Conservation (phyloP, 2,113 vertebrate genomes). For the Lontra canadensis region DNA sequence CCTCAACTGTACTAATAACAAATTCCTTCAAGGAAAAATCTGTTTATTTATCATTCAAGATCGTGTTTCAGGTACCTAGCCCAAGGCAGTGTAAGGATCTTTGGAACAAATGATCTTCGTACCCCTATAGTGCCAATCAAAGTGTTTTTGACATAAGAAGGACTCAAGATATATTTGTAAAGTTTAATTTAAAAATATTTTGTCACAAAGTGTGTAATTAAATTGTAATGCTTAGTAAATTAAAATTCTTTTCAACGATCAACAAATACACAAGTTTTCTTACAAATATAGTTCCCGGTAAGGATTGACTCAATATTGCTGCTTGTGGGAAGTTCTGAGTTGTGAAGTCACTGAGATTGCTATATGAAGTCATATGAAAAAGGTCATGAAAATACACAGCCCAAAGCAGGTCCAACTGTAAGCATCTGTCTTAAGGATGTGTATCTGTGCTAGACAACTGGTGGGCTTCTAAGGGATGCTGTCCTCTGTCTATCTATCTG, state of each 20-base stretch:
- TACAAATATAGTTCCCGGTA: background rate
- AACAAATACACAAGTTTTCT: background rate
- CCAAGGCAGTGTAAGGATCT: background rate
- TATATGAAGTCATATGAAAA: background rate
- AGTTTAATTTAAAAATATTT: slow-evolving; percentile 28
- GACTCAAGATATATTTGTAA: background rate
- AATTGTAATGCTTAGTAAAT: background rate
- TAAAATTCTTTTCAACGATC: background rate
- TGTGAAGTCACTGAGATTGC: background rate
- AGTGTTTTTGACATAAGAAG: background rate
- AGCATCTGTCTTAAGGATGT: too few relatives aligned
- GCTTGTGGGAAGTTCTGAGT: background rate
- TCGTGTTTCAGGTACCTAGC: background rate
- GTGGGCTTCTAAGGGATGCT: background rate
- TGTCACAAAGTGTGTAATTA: background rate
- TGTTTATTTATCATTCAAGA: background rate
- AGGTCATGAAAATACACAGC: background rate
- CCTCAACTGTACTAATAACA: background rate
- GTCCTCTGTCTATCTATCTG: fast-evolving
- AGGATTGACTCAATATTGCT: background rate
- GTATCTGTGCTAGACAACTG: background rate
- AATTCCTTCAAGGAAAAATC: background rate
- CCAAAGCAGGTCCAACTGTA: background rate
- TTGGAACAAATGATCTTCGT: background rate
- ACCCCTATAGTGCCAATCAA: background rate